These are phyloP conservation scores for Pocillopora damicornis DNA, from an alignment of 64 coral and sea anemone species.

Conservation along the genomic window DNA sequence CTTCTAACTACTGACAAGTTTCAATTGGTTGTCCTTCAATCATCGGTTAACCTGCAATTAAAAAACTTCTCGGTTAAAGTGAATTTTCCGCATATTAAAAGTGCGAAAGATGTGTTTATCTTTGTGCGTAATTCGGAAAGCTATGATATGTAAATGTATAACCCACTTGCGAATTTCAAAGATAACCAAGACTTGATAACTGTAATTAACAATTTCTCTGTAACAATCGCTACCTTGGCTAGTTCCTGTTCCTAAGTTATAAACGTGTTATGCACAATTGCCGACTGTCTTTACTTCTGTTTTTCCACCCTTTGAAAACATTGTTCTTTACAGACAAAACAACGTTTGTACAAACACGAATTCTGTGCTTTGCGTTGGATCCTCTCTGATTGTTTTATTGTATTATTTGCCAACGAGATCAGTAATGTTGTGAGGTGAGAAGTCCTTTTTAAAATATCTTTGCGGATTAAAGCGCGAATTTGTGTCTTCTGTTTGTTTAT, in stretches of 20 bases:
- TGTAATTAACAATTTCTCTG: neutral
- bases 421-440: neutral
- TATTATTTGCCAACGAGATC: neutral
- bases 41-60: conserved; percentile 39
- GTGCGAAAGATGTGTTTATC: conserved; percentile 16
- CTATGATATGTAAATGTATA: conserved; percentile 34
- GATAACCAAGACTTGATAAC: conserved; percentile 14
- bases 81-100: conserved; percentile 11
- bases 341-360: neutral
- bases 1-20: neutral
- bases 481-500: conserved; percentile 8
- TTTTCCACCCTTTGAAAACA: neutral
- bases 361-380: neutral
- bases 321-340: neutral
- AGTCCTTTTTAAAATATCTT: conserved; percentile 1
- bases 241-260: neutral
- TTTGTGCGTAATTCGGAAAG: conserved; percentile 17
- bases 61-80: conserved; percentile 4
- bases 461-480: neutral
- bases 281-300: neutral
- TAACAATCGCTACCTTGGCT: neutral
- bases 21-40: neutral
- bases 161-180: conserved; percentile 5
- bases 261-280: neutral
- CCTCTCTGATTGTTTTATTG: neutral